Evolutionary conservation across 2,113 vertebrate species (phyloP).

Genomic region (Semicossyphus pulcher): DNA sequence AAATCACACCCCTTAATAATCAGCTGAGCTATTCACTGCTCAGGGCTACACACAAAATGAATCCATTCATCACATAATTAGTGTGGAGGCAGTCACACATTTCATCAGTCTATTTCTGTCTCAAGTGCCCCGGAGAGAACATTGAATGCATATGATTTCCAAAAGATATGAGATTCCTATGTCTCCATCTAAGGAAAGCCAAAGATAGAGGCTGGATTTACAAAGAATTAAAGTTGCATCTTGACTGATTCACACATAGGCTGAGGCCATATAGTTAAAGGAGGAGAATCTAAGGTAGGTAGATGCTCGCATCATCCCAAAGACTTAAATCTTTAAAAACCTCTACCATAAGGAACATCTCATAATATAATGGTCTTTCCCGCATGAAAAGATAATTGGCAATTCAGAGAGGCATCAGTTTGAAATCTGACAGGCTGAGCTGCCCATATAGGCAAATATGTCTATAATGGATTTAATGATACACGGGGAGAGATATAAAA

Average conservation of each 20-base stretch:
- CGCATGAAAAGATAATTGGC: slow-evolving; percentile 39
- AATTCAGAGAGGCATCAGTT: slow-evolving; percentile 42
- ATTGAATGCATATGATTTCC: slow-evolving; percentile 44
- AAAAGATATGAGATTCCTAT: slow-evolving; percentile 57
- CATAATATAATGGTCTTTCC: no score
- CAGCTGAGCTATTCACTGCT: slow-evolving; percentile 76
- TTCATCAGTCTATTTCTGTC: slow-evolving; percentile 77
- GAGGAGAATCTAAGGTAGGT: no score
- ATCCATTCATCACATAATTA: slow-evolving; percentile 79
- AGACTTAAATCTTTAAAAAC: no score
- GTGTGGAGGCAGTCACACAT: slow-evolving; percentile 76
- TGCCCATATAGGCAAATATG: no score
- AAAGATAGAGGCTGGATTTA: slow-evolving; percentile 32
- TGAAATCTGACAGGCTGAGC: no score
- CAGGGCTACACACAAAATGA: slow-evolving; percentile 70
- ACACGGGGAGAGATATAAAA: slow-evolving; percentile 52
- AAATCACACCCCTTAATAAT: slow-evolving; percentile 74
- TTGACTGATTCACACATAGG: slow-evolving; percentile 51
- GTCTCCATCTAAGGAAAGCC: slow-evolving; percentile 32
- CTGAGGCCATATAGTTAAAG: no score
- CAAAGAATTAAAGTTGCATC: slow-evolving; percentile 51
- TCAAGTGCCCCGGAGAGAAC: slow-evolving; percentile 65
- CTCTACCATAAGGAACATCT: no score
- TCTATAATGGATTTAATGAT: slow-evolving; percentile 57
- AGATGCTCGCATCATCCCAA: no score